phyloP scores from a whole-genome alignment of 2,113 vertebrate species.

The Cololabis saira region DNA sequence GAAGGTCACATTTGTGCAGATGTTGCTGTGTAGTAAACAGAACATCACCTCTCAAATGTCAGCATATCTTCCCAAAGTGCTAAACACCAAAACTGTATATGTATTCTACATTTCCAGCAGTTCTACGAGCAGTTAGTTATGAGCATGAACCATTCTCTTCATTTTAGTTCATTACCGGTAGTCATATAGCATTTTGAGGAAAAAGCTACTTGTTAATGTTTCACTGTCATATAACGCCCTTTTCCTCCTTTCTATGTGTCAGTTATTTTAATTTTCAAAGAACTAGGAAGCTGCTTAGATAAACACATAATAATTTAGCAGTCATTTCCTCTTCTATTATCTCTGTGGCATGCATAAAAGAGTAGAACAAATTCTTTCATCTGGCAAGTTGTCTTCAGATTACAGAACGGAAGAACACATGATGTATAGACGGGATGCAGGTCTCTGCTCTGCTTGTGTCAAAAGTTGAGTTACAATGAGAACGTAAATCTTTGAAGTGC shows the following conservation, averaged over 20 bases:
- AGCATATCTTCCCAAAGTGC: background rate
- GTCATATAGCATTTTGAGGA: background rate
- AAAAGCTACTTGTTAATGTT: background rate
- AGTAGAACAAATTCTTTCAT: conserved; percentile 36
- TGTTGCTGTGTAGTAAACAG: too few species aligned
- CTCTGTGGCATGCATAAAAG: conserved; percentile 37
- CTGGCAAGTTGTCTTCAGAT: conserved; percentile 36
- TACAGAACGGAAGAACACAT: conserved; percentile 30
- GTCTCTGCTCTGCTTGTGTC: conserved; percentile 50
- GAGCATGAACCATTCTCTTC: background rate
- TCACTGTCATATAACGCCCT: background rate
- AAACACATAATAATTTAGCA: conserved; percentile 35
- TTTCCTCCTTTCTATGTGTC: background rate
- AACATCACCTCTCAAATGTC: too few species aligned
- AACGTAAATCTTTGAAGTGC: conserved; percentile 42
- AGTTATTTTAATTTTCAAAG: background rate
- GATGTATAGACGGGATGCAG: conserved; percentile 25
- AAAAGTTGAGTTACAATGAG: conserved; percentile 65
- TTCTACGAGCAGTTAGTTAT: too few species aligned
- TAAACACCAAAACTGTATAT: background rate
- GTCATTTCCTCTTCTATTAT: conserved; percentile 4
- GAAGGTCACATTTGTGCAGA: too few species aligned
- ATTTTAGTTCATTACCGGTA: background rate
- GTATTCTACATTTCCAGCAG: background rate
- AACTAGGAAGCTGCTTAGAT: background rate